These are phyloP conservation scores for Cassiopea andromeda DNA, from an alignment of 30 jellyfish, hydroid and myxozoan genomes.

Conservation along the genomic window DNA sequence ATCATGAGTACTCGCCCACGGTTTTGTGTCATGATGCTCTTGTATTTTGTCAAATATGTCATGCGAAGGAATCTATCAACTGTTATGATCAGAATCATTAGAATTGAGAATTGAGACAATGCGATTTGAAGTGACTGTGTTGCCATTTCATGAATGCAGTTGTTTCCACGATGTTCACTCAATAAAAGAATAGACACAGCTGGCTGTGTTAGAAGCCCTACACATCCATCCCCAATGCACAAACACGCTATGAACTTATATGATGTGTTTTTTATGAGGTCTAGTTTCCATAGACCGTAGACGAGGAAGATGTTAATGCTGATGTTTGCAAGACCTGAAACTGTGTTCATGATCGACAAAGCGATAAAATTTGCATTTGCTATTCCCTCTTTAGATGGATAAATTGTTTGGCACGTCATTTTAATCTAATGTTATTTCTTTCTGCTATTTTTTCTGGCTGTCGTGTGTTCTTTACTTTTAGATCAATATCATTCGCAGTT, in stretches of 20 bases:
- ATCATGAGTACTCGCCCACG: constrained; percentile 28
- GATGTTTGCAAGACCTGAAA: constrained; percentile 34
- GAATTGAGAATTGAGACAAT: constrained; percentile 58
- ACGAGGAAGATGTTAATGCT: constrained; percentile 24
- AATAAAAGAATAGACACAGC: constrained; percentile 28
- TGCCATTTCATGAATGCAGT: constrained; percentile 32
- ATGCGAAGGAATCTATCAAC: constrained; percentile 60
- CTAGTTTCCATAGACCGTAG: constrained; percentile 53
- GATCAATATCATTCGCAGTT: too few relatives aligned
- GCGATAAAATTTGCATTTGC: constrained; percentile 15
- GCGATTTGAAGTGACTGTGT: constrained; percentile 57
- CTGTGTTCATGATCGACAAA: constrained; percentile 28
- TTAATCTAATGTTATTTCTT: neutral
- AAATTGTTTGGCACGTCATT: constrained; percentile 54
- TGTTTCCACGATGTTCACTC: neutral
- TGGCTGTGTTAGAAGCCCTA: constrained; percentile 50
- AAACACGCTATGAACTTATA: constrained; percentile 47
- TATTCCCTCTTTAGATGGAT: constrained; percentile 6
- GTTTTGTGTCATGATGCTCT: constrained; percentile 40
- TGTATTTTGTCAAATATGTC: constrained; percentile 63
- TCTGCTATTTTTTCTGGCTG: neutral
- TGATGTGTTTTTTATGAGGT: constrained; percentile 40
- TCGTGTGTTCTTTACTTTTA: too few relatives aligned
- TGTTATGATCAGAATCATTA: constrained; percentile 67
- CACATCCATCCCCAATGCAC: constrained; percentile 60